Percentiles rank a stretch among this genome's conserved stretches.
Evolutionary conservation across 2,113 vertebrate species (phyloP).

Genomic region (Callocephalon fimbriatum): DNA sequence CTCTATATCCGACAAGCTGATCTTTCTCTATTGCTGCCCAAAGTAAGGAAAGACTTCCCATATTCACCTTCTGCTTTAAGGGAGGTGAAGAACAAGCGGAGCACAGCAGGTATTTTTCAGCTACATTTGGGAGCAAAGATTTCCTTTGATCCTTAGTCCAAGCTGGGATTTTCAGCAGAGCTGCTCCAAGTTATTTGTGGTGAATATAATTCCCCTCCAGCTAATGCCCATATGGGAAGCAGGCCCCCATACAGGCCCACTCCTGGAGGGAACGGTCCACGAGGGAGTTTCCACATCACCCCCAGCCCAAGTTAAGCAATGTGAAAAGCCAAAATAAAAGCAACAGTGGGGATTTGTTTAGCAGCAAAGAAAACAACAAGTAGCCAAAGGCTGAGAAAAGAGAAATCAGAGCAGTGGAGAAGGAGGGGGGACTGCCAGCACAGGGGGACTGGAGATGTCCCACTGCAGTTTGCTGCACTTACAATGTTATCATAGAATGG

Average conservation of each 20-base stretch:
- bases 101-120: neutral
- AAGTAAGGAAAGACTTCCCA: neutral
- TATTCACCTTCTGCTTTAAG: neutral
- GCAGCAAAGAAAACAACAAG: neutral
- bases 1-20: accelerated
- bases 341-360: neutral
- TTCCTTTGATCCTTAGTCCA: neutral
- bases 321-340: neutral
- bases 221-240: accelerated
- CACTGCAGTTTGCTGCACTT: neutral
- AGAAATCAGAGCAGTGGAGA: neutral
- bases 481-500: neutral
- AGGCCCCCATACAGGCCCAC: accelerated
- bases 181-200: neutral
- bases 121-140: neutral
- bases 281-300: neutral
- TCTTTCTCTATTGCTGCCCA: neutral
- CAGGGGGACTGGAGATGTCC: neutral
- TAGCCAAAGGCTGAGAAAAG: neutral
- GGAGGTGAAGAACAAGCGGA: neutral
- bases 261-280: neutral
- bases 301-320: neutral
- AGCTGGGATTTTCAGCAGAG: neutral
- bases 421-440: neutral
- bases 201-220: neutral